A percentile compares a stretch with the other conserved stretches of the same genome.
These are phyloP conservation scores for Drosophila athabasca DNA, from an alignment of 1,140 invertebrate species.

Conservation along the genomic window DNA sequence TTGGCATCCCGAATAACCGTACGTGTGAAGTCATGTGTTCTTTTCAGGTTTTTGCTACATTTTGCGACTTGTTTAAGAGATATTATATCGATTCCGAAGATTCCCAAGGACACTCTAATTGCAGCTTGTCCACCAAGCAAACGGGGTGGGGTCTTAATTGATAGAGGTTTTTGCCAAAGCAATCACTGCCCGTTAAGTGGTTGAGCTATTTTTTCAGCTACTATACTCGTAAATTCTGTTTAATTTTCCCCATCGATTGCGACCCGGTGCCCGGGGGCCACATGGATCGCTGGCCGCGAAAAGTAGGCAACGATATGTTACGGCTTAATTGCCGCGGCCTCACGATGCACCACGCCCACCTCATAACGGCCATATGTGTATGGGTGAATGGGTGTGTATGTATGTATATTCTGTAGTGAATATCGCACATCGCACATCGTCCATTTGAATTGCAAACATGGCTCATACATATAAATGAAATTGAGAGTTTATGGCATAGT, in stretches of 20 bases:
- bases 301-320: conserved; percentile 72
- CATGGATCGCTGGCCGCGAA: conserved; percentile 30
- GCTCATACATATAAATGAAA: conserved; percentile 69
- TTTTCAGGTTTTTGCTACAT: neutral
- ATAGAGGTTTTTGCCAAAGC: conserved; percentile 35
- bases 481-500: conserved; percentile 62
- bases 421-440: conserved; percentile 54
- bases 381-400: conserved; percentile 16
- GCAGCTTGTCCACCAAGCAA: conserved; percentile 3
- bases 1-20: conserved; percentile 26
- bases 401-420: conserved; percentile 24
- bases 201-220: conserved; percentile 8
- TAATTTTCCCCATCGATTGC: conserved; percentile 3
- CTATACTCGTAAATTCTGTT: conserved; percentile 20
- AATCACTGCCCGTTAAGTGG: conserved; percentile 24
- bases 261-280: neutral
- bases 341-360: conserved; percentile 29
- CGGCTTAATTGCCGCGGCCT: conserved; percentile 52
- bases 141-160: conserved; percentile 26
- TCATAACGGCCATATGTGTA: neutral
- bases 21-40: conserved; percentile 3
- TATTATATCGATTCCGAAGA: neutral
- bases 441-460: conserved; percentile 70
- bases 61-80: neutral
- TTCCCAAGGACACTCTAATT: neutral